These are phyloP conservation scores for Macropus fuliginosus DNA, from an alignment of 2,797 vertebrate species.

Conservation along the genomic window DNA sequence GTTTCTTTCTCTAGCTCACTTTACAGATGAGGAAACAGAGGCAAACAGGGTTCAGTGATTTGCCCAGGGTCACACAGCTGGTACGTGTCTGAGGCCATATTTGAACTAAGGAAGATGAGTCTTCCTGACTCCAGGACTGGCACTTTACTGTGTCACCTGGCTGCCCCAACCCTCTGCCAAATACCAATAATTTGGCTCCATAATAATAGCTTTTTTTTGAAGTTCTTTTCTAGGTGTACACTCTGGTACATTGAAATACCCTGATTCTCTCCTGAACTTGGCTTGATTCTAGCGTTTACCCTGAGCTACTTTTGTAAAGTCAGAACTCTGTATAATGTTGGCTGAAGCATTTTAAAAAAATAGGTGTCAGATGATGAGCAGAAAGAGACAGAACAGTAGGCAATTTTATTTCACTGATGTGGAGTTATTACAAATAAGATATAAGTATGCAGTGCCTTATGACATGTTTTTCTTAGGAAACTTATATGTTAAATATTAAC, in stretches of 20 bases:
- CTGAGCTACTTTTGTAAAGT: constrained; percentile 56
- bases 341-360: constrained; percentile 44
- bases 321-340: constrained; percentile 62
- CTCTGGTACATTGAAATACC: constrained; percentile 56
- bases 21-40: background rate
- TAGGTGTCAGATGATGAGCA: constrained; percentile 54
- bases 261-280: constrained; percentile 59
- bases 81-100: background rate
- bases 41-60: background rate
- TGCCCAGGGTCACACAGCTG: background rate
- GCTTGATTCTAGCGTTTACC: constrained; percentile 57
- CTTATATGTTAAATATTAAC: constrained; percentile 5
- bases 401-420: constrained; percentile 41
- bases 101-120: background rate
- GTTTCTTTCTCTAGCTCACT: background rate
- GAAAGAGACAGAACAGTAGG: constrained; percentile 20
- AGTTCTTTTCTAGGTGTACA: constrained; percentile 46
- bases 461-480: constrained; percentile 36
- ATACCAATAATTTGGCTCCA: constrained; percentile 82
- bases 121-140: background rate
- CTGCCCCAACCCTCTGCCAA: constrained; percentile 45
- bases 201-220: constrained; percentile 43
- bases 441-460: constrained; percentile 7
- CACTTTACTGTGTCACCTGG: background rate
- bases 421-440: constrained; percentile 42